Conservation (phyloP, 1,140 invertebrate species). For the Druon quercuslanigerum region DNA sequence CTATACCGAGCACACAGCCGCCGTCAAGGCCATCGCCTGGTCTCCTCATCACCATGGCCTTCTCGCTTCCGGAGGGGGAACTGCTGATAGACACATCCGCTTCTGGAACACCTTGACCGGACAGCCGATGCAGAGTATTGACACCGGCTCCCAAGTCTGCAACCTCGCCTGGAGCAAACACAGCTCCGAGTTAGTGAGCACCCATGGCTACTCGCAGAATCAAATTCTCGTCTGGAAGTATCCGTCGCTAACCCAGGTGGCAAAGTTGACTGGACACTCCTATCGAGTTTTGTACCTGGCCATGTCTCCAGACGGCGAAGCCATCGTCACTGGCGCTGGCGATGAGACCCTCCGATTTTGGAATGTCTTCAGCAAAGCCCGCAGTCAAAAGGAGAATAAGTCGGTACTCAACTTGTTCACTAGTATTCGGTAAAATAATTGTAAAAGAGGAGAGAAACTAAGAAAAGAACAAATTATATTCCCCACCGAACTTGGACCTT, state of each 20-base stretch:
- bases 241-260: conserved; percentile 96
- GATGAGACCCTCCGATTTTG: conserved; percentile 99
- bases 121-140: conserved; percentile 98
- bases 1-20: conserved; percentile 98
- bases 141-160: conserved; percentile 99
- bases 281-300: conserved; percentile 98
- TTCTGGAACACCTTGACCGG: conserved; percentile 99
- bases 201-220: conserved; percentile 99
- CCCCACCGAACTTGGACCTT: not conserved
- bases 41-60: conserved; percentile 99
- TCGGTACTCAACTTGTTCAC: conserved; percentile 98
- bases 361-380: conserved; percentile 99
- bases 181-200: conserved; percentile 97
- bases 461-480: conserved; percentile 22
- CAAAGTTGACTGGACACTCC: conserved; percentile 98
- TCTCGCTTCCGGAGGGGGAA: conserved; percentile 97
- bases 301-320: conserved; percentile 98
- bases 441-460: not conserved
- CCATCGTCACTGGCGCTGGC: conserved; percentile 99
- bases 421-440: conserved; percentile 82
- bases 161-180: conserved; percentile 99
- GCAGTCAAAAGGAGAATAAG: conserved; percentile 96
- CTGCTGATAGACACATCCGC: conserved; percentile 97
- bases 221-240: conserved; percentile 99
- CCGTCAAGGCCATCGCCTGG: conserved; percentile 99